Evolutionary conservation across 1,140 invertebrate species (phyloP), one percentile per base, ranked within the genome.

Genomic region (Belonocnema kinseyi): DNA sequence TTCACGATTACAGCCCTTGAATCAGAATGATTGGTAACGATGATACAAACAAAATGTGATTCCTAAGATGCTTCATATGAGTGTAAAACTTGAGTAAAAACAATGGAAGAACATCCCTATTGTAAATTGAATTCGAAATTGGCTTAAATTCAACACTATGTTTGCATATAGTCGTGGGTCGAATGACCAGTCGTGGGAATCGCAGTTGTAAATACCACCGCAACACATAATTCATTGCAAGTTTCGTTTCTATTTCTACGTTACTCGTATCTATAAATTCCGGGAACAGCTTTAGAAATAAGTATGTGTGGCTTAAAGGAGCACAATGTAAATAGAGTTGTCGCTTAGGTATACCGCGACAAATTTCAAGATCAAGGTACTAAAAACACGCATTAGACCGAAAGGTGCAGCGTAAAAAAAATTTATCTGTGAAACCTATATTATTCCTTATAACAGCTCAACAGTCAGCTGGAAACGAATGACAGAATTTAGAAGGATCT

Each of bases 211-310:
- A 46, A 66, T 66, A 40, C 61, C n/a, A 40, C 26, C 53, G n/a
- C 21, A 17, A 17, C 53, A 54, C 53, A 54, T 54, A 13, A 66
- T 66, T 66, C 61, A 66, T 66, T 66, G 26, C 61, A 40, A 46
- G 14, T 54, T 54, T 54, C 16, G 33, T 66, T 46, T 66, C 61
- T 66, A 66, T 66, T 66, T 66, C n/a, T 33, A 33, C 12, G 19
- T 61, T 61, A 61, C 58, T 61, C 26, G 58, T 33, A 61, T 61
- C 58, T 61, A 61, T 61, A 61, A 61, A 61, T 61, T 61, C 58
- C 5, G 12, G 1, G 21, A 33, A 13, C 33, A 61, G 58, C 58
- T 33, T 61, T 61, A 61, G 58, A 61, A 61, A 61, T 61, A 61
- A 61, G 21, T 33, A 33, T 61, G 21, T 61, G 58, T 61, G 4